Conservation (phyloP, 2,888 invertebrate genomes). For the Brenthis daphne region DNA sequence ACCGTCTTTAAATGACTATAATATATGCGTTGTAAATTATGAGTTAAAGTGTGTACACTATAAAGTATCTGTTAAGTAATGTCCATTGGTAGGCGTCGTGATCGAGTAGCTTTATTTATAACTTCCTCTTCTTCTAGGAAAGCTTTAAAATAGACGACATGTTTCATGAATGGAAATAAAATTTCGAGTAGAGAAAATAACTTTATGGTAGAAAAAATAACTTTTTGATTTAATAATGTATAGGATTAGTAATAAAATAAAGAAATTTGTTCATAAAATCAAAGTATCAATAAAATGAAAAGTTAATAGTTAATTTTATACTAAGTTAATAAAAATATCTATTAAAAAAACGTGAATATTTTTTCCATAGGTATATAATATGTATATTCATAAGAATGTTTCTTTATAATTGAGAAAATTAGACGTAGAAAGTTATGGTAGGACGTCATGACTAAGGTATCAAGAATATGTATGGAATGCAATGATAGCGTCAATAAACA, state of each 20-base stretch:
- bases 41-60: slow-evolving; percentile 18
- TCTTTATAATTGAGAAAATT: too few species aligned
- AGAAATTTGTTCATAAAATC: too few species aligned
- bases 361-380: too few species aligned
- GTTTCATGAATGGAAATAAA: slow-evolving; percentile 3
- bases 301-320: too few species aligned
- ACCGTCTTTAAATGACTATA: slow-evolving; percentile 4
- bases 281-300: too few species aligned
- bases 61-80: slow-evolving; percentile 33
- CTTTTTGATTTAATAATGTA: background rate
- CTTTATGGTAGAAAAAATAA: background rate
- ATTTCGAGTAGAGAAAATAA: background rate
- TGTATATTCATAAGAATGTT: too few species aligned
- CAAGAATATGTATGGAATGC: slow-evolving; percentile 48
- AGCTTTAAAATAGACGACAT: slow-evolving; percentile 21
- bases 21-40: slow-evolving; percentile 19
- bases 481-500: slow-evolving; percentile 47
- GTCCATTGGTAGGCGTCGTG: slow-evolving; percentile 26
- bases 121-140: slow-evolving; percentile 28
- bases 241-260: too few species aligned
- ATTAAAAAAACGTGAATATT: too few species aligned
- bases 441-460: slow-evolving; percentile 37
- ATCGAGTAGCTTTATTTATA: slow-evolving; percentile 27
- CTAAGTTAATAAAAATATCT: too few species aligned
- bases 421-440: too few species aligned